phyloP scores from a whole-genome alignment of 53 echinoderm and acorn worm genomes.

The Temnopleurus reevesii region DNA sequence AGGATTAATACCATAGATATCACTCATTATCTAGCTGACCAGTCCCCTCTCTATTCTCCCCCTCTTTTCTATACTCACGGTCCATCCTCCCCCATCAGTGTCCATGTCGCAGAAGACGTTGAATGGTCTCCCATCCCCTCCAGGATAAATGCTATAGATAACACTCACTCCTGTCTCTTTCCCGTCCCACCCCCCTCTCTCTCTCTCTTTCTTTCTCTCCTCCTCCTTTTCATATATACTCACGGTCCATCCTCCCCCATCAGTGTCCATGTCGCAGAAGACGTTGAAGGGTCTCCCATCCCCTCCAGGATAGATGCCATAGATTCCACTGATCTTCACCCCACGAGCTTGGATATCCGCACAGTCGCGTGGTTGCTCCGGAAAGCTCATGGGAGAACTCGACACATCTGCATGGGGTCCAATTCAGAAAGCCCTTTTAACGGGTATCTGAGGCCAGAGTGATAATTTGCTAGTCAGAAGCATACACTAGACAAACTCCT shows the following conservation, averaged over 20 bases:
- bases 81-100: slow-evolving; percentile 89
- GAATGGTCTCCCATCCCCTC: slow-evolving; percentile 57
- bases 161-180: not conserved
- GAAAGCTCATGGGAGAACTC: too few relatives aligned
- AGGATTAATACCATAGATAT: not conserved
- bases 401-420: too few relatives aligned
- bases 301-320: not conserved
- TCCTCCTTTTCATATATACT: not conserved
- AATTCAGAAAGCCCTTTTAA: too few relatives aligned
- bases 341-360: slow-evolving; percentile 24
- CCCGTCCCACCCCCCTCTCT: not conserved
- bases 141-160: too few relatives aligned
- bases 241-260: slow-evolving; percentile 8
- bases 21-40: too few relatives aligned
- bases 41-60: too few relatives aligned
- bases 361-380: slow-evolving; percentile 51
- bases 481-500: too few relatives aligned
- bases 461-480: too few relatives aligned
- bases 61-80: slow-evolving; percentile 72
- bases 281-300: not conserved
- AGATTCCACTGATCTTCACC: not conserved
- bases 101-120: slow-evolving; percentile 83
- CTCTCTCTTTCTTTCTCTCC: not conserved
- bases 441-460: too few relatives aligned
- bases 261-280: not conserved